Conservation (phyloP, 1,140 invertebrate genomes). For the Arion vulgaris region DNA sequence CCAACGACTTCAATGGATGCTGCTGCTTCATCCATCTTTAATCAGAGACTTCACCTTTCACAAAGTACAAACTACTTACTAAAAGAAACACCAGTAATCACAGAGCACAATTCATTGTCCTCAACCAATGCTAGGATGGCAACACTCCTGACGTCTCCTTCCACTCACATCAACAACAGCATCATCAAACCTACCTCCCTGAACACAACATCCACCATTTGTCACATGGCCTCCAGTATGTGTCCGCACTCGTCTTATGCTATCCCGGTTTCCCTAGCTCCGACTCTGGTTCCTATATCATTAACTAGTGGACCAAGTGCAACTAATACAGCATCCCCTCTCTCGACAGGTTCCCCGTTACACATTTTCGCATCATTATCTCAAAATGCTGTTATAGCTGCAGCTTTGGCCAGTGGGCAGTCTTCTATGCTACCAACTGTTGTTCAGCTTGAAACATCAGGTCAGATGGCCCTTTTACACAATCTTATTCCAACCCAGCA, state of each 20-base stretch:
- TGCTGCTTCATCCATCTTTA: too few relatives aligned
- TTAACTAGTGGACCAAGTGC: neutral
- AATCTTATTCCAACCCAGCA: slow-evolving; percentile 25
- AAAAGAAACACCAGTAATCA: neutral
- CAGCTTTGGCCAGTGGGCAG: slow-evolving; percentile 17
- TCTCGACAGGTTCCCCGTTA: slow-evolving; percentile 4
- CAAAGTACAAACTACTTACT: neutral
- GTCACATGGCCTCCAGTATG: neutral
- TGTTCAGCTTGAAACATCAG: slow-evolving; percentile 28
- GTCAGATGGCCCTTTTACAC: slow-evolving; percentile 20
- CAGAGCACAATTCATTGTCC: neutral
- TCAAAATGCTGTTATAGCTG: slow-evolving; percentile 6
- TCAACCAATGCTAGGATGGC: slow-evolving; percentile 22
- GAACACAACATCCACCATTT: neutral
- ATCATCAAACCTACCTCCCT: slow-evolving; percentile 4
- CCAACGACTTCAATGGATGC: neutral
- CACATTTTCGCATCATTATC: slow-evolving; percentile 8
- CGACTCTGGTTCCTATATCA: slow-evolving; percentile 2
- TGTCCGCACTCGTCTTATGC: neutral
- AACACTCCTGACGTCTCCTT: slow-evolving; percentile 6
- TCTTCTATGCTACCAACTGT: slow-evolving; percentile 14
- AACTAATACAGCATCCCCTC: neutral
- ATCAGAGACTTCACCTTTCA: neutral
- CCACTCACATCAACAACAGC: slow-evolving; percentile 5
- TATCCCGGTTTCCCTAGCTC: slow-evolving; percentile 1